These are phyloP conservation scores for Psittacula echo DNA, from an alignment of 2,797 vertebrate genomes.

Conservation along the genomic window DNA sequence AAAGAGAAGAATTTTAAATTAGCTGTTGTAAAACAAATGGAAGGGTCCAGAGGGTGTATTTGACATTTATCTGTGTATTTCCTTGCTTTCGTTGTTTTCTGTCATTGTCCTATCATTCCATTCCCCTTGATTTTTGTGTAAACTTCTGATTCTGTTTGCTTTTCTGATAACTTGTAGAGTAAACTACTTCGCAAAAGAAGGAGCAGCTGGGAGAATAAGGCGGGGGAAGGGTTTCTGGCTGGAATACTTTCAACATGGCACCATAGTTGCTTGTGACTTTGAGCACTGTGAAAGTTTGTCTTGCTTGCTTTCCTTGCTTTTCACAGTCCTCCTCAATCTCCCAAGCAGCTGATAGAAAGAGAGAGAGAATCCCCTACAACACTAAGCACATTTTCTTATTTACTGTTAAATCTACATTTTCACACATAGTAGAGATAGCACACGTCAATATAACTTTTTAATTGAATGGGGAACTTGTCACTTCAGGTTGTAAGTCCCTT, in stretches of 20 bases:
- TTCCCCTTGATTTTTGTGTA: slow-evolving; percentile 69
- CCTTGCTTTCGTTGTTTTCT: slow-evolving; percentile 71
- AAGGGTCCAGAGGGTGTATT: slow-evolving; percentile 43
- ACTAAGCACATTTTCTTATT: slow-evolving; percentile 24
- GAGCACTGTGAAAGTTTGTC: slow-evolving; percentile 23
- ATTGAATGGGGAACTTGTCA: slow-evolving; percentile 44
- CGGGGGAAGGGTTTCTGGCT: not conserved
- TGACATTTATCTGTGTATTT: slow-evolving; percentile 64
- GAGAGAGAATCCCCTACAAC: not conserved
- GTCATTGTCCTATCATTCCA: slow-evolving; percentile 63
- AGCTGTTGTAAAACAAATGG: slow-evolving; percentile 66
- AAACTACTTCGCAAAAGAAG: slow-evolving; percentile 43
- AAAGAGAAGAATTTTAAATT: slow-evolving; percentile 56
- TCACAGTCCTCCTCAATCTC: not conserved
- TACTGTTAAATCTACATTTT: slow-evolving; percentile 38
- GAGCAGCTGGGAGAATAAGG: slow-evolving; percentile 29
- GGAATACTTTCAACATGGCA: slow-evolving; percentile 27
- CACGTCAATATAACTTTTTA: slow-evolving; percentile 24
- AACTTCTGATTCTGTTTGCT: slow-evolving; percentile 78
- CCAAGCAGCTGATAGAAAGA: slow-evolving; percentile 21
- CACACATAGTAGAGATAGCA: slow-evolving; percentile 34
- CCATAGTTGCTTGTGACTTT: slow-evolving; percentile 47
- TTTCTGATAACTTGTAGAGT: slow-evolving; percentile 66
- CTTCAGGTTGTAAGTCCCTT: slow-evolving; percentile 45
- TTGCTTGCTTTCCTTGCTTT: slow-evolving; percentile 18